phyloP scores from a whole-genome alignment of 2,113 vertebrate species.

The Ranitomeya variabilis region DNA sequence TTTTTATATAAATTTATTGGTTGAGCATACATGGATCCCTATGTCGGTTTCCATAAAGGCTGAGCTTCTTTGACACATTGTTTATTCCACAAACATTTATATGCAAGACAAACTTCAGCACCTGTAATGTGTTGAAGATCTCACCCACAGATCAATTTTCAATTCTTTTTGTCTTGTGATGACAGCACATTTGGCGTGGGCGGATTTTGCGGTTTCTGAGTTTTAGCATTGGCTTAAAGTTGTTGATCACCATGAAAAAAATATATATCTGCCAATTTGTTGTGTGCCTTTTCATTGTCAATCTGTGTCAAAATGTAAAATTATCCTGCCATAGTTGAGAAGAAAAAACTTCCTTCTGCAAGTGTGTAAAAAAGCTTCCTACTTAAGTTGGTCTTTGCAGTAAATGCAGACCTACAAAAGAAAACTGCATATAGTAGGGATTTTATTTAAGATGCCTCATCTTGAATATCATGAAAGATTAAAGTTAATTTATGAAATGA shows the following conservation, averaged over 20 bases:
- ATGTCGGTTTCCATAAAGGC: too few relatives aligned
- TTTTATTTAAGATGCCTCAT: too few relatives aligned
- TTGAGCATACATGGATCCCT: too few relatives aligned
- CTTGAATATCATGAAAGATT: too few relatives aligned
- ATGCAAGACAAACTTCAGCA: background rate
- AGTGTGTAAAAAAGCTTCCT: too few relatives aligned
- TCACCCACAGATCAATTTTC: slow-evolving; percentile 35
- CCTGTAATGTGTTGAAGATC: background rate
- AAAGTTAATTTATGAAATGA: too few relatives aligned
- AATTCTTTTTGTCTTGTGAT: slow-evolving; percentile 1
- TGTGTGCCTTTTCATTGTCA: background rate
- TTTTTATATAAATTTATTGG: too few relatives aligned
- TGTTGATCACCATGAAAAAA: background rate
- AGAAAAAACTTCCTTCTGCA: background rate
- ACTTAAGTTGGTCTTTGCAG: too few relatives aligned
- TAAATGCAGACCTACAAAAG: too few relatives aligned
- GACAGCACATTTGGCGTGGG: slow-evolving; percentile 5
- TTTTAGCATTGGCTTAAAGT: background rate
- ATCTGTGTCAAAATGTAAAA: background rate
- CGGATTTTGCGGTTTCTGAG: background rate
- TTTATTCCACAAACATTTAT: background rate
- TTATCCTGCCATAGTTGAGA: background rate
- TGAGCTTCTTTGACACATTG: background rate
- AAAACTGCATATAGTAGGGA: too few relatives aligned
- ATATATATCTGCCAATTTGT: background rate